phyloP scores from a whole-genome alignment of 2,113 vertebrate species.

The Amphiprion percula region DNA sequence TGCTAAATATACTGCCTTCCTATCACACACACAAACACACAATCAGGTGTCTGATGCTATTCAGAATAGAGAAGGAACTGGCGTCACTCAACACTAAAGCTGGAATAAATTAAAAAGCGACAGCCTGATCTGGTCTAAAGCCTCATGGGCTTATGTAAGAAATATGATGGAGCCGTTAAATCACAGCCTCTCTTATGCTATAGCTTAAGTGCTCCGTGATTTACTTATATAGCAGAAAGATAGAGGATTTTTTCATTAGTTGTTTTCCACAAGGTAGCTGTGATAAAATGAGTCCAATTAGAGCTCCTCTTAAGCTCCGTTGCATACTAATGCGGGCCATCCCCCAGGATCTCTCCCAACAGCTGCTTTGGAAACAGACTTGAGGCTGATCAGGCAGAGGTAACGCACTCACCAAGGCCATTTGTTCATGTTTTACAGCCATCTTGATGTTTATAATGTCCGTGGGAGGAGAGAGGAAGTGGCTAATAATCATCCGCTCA shows the following conservation, averaged over 20 bases:
- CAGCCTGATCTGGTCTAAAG: not conserved
- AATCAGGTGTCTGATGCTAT: constrained; percentile 3
- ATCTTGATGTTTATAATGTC: constrained; percentile 58
- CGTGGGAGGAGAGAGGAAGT: constrained; percentile 34
- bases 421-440: constrained; percentile 63
- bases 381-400: constrained; percentile 57
- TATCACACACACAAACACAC: constrained; percentile 13
- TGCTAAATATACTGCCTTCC: constrained; percentile 16
- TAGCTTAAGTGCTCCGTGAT: constrained; percentile 47
- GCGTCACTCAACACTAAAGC: not conserved
- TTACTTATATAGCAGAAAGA: constrained; percentile 54
- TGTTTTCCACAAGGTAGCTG: constrained; percentile 62
- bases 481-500: constrained; percentile 39
- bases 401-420: constrained; percentile 52
- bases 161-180: constrained; percentile 36
- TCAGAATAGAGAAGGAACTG: constrained; percentile 1
- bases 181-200: constrained; percentile 16
- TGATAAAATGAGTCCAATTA: constrained; percentile 80
- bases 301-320: constrained; percentile 46
- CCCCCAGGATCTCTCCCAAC: constrained; percentile 55
- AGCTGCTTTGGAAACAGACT: constrained; percentile 65
- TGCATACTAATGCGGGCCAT: constrained; percentile 74
- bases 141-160: constrained; percentile 13
- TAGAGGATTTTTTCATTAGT: constrained; percentile 45
- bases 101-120: not conserved